These are phyloP conservation scores for Neosilurus mollespiculum DNA, from an alignment of 2,797 vertebrate species.

Conservation along the genomic window DNA sequence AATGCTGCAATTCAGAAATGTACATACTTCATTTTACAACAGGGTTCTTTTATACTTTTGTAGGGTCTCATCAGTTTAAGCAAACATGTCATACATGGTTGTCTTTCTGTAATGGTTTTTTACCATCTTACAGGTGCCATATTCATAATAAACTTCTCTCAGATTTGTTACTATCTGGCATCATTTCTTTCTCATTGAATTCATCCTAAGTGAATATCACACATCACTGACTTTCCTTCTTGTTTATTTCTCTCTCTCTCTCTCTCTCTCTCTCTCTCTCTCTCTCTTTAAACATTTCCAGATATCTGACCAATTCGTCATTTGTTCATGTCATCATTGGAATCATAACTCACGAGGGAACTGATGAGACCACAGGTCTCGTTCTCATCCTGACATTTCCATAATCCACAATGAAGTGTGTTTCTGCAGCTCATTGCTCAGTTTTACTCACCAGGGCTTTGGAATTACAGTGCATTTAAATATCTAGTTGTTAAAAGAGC, in stretches of 20 bases:
- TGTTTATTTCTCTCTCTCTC: slow-evolving; percentile 33
- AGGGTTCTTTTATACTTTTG: slow-evolving; percentile 97
- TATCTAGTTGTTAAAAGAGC: slow-evolving; percentile 37
- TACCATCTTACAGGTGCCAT: slow-evolving; percentile 98
- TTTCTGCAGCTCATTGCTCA: slow-evolving; percentile 17
- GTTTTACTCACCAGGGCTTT: slow-evolving; percentile 20
- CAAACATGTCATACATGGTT: slow-evolving; percentile 91
- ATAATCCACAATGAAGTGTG: not conserved
- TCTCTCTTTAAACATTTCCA: slow-evolving; percentile 30
- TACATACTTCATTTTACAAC: slow-evolving; percentile 99
- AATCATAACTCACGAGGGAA: slow-evolving; percentile 40
- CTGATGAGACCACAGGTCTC: slow-evolving; percentile 10
- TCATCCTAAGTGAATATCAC: slow-evolving; percentile 74
- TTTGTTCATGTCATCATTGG: slow-evolving; percentile 30
- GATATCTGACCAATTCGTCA: slow-evolving; percentile 20
- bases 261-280: not conserved
- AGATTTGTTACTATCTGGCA: slow-evolving; percentile 97
- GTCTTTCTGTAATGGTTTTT: slow-evolving; percentile 98
- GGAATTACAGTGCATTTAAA: slow-evolving; percentile 39
- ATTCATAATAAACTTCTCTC: slow-evolving; percentile 99
- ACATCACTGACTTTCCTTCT: slow-evolving; percentile 48
- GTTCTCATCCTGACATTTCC: slow-evolving; percentile 14
- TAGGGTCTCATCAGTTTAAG: slow-evolving; percentile 86
- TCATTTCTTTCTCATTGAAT: slow-evolving; percentile 91
- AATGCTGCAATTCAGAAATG: slow-evolving; percentile 98